These are phyloP conservation scores for Lagocephalus sceleratus DNA, from an alignment of 2,797 vertebrate species.

Conservation along the genomic window DNA sequence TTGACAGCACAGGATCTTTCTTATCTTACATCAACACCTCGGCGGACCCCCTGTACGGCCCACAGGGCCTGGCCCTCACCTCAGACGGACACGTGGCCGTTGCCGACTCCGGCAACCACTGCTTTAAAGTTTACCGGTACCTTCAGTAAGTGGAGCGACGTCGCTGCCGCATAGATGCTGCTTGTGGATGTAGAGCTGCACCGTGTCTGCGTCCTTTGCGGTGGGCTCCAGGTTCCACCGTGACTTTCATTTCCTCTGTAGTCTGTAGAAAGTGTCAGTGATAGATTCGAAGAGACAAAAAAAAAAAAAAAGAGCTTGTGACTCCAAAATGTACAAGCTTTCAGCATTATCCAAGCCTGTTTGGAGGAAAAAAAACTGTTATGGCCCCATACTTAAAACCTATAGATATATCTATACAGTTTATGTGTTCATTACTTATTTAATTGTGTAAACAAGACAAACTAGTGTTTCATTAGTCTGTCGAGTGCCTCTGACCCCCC, in stretches of 20 bases:
- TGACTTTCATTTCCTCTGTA: slow-evolving; percentile 13
- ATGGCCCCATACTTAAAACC: not conserved
- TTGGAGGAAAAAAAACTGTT: not conserved
- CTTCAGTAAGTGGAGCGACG: slow-evolving; percentile 81
- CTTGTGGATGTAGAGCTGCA: slow-evolving; percentile 34
- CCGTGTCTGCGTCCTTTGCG: slow-evolving; percentile 11
- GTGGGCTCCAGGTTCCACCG: slow-evolving; percentile 2
- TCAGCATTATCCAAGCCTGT: not conserved
- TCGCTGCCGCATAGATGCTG: not conserved
- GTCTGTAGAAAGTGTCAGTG: not conserved
- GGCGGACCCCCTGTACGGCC: slow-evolving; percentile 92
- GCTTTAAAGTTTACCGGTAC: slow-evolving; percentile 98
- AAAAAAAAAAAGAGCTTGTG: not conserved
- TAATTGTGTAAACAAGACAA: not conserved
- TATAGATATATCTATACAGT: too few relatives aligned
- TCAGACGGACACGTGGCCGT: slow-evolving; percentile 95
- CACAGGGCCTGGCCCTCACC: slow-evolving; percentile 92
- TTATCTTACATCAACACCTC: slow-evolving; percentile 97
- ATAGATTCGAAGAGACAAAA: not conserved
- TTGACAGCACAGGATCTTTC: slow-evolving; percentile 94
- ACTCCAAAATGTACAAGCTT: not conserved
- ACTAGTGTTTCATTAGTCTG: too few relatives aligned
- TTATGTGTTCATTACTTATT: not conserved
- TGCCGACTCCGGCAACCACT: slow-evolving; percentile 96
- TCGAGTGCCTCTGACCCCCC: too few relatives aligned